phyloP scores from a whole-genome alignment of 2,113 vertebrate species.

The Agelaius phoeniceus region DNA sequence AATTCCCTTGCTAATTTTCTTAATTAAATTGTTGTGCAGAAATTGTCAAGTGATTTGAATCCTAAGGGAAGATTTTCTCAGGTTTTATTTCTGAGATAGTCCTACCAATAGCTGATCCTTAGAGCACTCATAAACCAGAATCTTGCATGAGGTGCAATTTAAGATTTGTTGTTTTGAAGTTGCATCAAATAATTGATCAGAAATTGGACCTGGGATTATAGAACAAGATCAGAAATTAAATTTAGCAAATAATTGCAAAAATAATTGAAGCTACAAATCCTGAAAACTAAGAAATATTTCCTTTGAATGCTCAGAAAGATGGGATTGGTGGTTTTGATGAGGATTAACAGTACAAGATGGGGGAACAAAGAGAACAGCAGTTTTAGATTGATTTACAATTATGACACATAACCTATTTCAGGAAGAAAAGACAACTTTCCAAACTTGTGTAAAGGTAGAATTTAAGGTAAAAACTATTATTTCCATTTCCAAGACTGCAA shows the following conservation, averaged over 20 bases:
- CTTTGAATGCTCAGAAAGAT: constrained; percentile 64
- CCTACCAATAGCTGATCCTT: not conserved
- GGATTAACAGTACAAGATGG: constrained; percentile 58
- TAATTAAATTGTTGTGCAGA: constrained; percentile 67
- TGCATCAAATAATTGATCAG: constrained; percentile 80
- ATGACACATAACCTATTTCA: not conserved
- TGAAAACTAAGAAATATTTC: constrained; percentile 64
- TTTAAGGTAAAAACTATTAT: not conserved
- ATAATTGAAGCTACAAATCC: constrained; percentile 75
- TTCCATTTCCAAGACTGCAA: constrained; percentile 58
- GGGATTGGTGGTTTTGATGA: constrained; percentile 51
- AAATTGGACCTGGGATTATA: constrained; percentile 73
- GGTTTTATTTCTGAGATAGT: not conserved
- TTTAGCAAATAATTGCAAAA: constrained; percentile 77
- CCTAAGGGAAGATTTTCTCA: constrained; percentile 20
- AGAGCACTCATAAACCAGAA: constrained; percentile 1
- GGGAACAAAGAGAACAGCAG: not conserved
- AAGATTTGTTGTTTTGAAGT: constrained; percentile 71
- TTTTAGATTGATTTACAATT: constrained; percentile 29
- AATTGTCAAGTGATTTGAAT: constrained; percentile 9
- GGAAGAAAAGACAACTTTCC: not conserved
- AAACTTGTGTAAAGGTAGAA: not conserved
- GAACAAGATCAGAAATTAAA: constrained; percentile 73
- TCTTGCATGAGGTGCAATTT: not conserved
- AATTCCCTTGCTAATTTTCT: constrained; percentile 51